Conservation (phyloP, 2,113 vertebrate species). For the western clawed frog (Xenopus tropicalis) region DNA sequence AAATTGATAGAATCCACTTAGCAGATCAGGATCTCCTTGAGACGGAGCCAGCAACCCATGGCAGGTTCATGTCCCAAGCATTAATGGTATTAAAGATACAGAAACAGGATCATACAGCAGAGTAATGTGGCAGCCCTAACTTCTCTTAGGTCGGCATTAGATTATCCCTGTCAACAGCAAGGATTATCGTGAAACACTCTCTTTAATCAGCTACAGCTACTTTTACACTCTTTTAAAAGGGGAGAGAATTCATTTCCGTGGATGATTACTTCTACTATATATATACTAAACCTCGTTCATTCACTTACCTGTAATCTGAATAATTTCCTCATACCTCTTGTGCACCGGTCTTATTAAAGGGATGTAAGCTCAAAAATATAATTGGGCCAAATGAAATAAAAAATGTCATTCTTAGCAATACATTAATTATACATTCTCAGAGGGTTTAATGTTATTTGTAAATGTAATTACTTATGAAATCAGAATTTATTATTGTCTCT, state of each 20-base stretch:
- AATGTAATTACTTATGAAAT: no score
- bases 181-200: slow-evolving; percentile 5
- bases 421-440: no score
- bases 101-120: slow-evolving; percentile 9
- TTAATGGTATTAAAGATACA: slow-evolving; percentile 27
- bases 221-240: not conserved
- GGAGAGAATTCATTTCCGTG: not conserved
- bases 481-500: no score
- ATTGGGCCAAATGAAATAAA: no score
- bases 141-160: slow-evolving; percentile 23
- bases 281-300: no score
- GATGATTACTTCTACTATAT: not conserved
- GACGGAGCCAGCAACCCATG: slow-evolving; percentile 21
- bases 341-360: no score
- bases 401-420: no score
- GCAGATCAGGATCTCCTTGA: slow-evolving; percentile 21
- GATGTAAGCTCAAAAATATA: no score
- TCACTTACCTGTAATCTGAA: no score
- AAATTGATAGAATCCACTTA: slow-evolving; percentile 36
- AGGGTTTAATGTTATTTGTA: no score
- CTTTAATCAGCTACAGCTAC: not conserved
- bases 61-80: slow-evolving; percentile 19
- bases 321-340: no score
- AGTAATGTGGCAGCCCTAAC: slow-evolving; percentile 16
- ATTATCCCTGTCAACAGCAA: slow-evolving; percentile 1